Conservation (phyloP, 2,113 vertebrate genomes). For the Telmatochromis bifrenatus region DNA sequence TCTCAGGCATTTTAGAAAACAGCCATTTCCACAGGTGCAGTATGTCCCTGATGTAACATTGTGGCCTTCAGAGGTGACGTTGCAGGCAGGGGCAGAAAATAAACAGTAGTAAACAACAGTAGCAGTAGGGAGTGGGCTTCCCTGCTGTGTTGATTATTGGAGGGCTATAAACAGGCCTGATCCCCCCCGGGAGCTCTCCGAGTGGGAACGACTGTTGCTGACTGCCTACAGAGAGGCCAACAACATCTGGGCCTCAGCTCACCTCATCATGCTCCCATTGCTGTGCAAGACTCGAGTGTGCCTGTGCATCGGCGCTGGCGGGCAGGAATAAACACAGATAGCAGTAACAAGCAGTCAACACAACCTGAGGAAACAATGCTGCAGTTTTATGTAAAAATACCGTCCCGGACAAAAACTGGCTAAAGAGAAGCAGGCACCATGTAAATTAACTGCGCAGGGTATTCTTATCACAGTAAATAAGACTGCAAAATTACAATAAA, state of each 20-base stretch:
- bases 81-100: constrained; percentile 22
- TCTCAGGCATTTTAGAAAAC: neutral
- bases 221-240: constrained; percentile 40
- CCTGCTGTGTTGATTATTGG: constrained; percentile 65
- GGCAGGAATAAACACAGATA: neutral
- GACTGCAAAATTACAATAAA: neutral
- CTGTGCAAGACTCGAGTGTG: neutral
- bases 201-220: constrained; percentile 40
- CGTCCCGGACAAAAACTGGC: neutral
- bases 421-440: neutral
- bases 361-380: neutral
- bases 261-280: constrained; percentile 5
- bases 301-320: neutral
- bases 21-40: constrained; percentile 3
- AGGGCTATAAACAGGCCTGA: constrained; percentile 51
- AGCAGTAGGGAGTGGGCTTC: constrained; percentile 31
- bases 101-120: constrained; percentile 66
- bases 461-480: neutral
- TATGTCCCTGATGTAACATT: neutral
- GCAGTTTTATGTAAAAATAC: neutral
- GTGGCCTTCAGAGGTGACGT: constrained; percentile 32
- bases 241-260: constrained; percentile 59
- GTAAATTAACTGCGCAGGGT: neutral
- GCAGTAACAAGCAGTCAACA: neutral
- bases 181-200: neutral